Base-by-base conservation (phyloP, 2,888 invertebrate genomes). In the Melanchra persicariae region DNA sequence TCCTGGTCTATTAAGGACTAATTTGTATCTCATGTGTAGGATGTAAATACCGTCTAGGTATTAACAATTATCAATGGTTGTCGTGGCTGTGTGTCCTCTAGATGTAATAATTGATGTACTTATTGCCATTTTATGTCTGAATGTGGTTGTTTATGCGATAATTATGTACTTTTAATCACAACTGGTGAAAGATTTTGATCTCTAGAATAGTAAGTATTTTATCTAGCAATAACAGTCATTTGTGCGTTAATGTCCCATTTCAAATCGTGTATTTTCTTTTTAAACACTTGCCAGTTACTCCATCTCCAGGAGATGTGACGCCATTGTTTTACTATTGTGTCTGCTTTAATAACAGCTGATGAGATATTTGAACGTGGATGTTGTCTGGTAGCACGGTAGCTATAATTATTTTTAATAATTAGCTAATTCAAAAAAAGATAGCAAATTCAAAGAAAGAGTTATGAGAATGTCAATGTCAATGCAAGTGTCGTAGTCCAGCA, bases 11-110 rank as follows among this genome's bases (percentile, higher is more conserved):
- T 64, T 1, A 15, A 15, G 10, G 58, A 40, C 37, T n/a, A 34
- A 30, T 66, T n/a, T 45, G 22, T 49, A 59, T 57, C 58, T 57
- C 17, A 22, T 65, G 45, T 22, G 49, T 66, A 59, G 54, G 17
- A 69, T 55, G 43, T 81, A 59, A 69, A 43, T 70, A 70, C 60
- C 63, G 64, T 47, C 19, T 76, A 54, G 66, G 58, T 72, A 70
- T 19, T 61, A 60, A 34, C n/a, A n/a, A n/a, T n/a, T n/a, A n/a
- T 75, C 64, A 61, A 75, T 83, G 64, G 64, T 74, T 78, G 76
- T 85, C 58, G 85, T 83, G 85, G 72, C 73, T 81, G 83, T 83
- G 81, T 82, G 30, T 79, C 64, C 26, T 75, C 49, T 77, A 74
- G 67, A 61, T 62, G n/a, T 69, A 58, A 67, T 78, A 63, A 66